Evolutionary conservation across 2,888 invertebrate genomes (phyloP).

Genomic region (Idaea straminata): DNA sequence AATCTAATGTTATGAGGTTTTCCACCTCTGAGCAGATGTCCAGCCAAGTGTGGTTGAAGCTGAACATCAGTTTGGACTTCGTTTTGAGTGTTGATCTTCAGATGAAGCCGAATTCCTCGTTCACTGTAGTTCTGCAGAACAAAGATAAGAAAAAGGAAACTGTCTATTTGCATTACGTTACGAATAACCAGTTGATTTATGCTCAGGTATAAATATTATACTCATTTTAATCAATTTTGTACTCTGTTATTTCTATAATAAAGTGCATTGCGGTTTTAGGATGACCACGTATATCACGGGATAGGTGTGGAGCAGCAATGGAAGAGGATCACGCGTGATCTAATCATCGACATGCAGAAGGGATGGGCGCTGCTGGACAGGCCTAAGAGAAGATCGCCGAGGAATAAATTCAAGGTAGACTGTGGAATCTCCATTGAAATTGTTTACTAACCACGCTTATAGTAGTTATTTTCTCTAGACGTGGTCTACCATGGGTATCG

Average conservation of each 20-base stretch:
- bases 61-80: constrained; percentile 81
- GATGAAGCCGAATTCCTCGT: constrained; percentile 88
- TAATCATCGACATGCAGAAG: constrained; percentile 95
- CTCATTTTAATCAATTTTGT: constrained; percentile 33
- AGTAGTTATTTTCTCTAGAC: too few species aligned
- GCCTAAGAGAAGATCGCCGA: constrained; percentile 84
- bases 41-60: constrained; percentile 84
- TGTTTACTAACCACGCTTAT: too few species aligned
- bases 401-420: constrained; percentile 84
- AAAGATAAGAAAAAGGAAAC: constrained; percentile 88
- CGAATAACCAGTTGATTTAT: constrained; percentile 86
- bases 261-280: constrained; percentile 52
- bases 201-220: constrained; percentile 77
- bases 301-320: constrained; percentile 85
- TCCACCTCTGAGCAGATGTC: constrained; percentile 84
- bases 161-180: constrained; percentile 91
- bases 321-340: constrained; percentile 91
- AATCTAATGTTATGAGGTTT: constrained; percentile 85
- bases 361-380: constrained; percentile 86
- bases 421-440: too few species aligned
- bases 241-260: not conserved
- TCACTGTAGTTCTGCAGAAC: constrained; percentile 87
- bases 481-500: too few species aligned
- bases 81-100: constrained; percentile 87
- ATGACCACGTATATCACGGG: constrained; percentile 92